Evolutionary conservation across 2,113 vertebrate species (phyloP).

Genomic region (Bos indicus): DNA sequence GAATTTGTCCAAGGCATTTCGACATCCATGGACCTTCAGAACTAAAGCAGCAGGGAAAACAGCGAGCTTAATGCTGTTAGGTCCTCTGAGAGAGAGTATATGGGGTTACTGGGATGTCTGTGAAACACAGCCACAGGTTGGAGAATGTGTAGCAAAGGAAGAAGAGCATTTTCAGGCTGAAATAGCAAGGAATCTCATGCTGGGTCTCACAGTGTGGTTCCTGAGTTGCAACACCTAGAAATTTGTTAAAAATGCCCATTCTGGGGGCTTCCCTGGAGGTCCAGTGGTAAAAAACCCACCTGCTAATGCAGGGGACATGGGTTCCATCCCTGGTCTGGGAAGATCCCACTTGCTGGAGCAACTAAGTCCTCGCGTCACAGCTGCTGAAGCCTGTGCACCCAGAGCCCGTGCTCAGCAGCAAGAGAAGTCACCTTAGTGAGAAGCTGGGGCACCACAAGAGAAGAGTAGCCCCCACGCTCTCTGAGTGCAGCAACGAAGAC

Average conservation of each 20-base stretch:
- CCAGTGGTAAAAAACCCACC: not conserved
- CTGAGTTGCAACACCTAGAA: not conserved
- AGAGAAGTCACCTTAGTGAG: not conserved
- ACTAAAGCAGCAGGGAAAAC: not conserved
- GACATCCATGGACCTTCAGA: not conserved
- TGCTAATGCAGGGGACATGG: not conserved
- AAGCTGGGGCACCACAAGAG: not conserved
- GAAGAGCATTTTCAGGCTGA: not conserved
- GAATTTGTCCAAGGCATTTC: not conserved
- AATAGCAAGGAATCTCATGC: not conserved
- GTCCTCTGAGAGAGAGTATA: not conserved
- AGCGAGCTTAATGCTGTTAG: not conserved
- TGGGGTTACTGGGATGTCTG: no score
- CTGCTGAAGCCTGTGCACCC: not conserved
- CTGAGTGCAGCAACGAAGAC: not conserved
- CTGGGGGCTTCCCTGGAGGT: not conserved
- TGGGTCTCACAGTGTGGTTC: not conserved
- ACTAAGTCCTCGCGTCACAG: not conserved
- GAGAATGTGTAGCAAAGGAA: not conserved
- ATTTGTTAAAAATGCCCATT: not conserved
- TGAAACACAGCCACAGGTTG: not conserved
- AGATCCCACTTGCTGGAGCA: not conserved
- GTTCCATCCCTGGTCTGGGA: not conserved
- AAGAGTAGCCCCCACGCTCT: not conserved
- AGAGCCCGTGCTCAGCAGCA: not conserved